Evolutionary conservation across 2,888 invertebrate genomes (phyloP).

Genomic region (Noctua janthe): DNA sequence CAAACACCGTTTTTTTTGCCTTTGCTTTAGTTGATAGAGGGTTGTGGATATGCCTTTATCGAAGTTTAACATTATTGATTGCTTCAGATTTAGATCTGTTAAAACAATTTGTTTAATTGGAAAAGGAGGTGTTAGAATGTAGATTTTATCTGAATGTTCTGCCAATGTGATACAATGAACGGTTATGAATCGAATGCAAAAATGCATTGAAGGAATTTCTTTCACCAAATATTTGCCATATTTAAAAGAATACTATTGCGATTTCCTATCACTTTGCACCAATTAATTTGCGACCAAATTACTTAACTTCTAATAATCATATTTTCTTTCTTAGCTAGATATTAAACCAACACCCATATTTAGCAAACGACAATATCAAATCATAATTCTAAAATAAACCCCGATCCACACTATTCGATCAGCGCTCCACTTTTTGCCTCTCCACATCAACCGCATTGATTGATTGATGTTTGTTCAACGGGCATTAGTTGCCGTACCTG

Average conservation of each 20-base stretch:
- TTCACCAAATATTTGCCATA: background rate
- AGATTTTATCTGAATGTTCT: background rate
- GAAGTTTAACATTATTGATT: background rate
- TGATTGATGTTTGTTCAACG: conserved; percentile 88
- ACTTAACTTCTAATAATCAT: background rate
- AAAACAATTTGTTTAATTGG: background rate
- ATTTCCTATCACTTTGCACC: background rate
- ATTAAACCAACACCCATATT: background rate
- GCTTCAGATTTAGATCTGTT: background rate
- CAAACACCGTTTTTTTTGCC: conserved; percentile 73
- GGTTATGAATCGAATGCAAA: background rate
- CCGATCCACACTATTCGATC: conserved; percentile 72
- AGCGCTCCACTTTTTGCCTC: conserved; percentile 74
- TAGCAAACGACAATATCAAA: conserved; percentile 12
- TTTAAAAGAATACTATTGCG: background rate
- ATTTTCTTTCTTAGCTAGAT: background rate
- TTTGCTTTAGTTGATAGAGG: conserved; percentile 60
- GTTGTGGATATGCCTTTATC: conserved; percentile 72
- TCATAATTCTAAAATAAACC: conserved; percentile 30
- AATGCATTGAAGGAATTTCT: background rate
- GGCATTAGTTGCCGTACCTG: conserved; percentile 80
- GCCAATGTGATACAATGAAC: background rate
- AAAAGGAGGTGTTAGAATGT: background rate
- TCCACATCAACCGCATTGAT: conserved; percentile 81
- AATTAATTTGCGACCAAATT: background rate